Evolutionary conservation across 1,140 invertebrate genomes (phyloP).

Genomic region (Cryptotermes secundus): DNA sequence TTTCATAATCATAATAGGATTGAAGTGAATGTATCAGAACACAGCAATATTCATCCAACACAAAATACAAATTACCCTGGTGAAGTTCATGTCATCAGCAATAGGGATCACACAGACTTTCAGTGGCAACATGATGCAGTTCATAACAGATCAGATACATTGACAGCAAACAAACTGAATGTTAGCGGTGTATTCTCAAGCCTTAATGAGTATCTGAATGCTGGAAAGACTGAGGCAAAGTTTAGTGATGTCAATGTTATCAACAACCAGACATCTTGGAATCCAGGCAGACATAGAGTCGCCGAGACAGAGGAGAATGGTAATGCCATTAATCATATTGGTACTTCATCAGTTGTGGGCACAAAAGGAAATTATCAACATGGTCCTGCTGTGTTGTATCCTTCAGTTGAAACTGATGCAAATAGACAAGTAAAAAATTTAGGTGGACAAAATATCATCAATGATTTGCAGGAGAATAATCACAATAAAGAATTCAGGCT

Average conservation of each 20-base stretch:
- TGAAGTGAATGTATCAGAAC: neutral
- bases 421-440: neutral
- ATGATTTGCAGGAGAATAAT: neutral
- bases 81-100: too few species aligned
- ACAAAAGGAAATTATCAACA: neutral
- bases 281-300: neutral
- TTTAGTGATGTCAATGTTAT: neutral
- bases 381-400: neutral
- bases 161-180: conserved; percentile 5
- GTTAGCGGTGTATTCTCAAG: conserved; percentile 31
- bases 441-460: too few species aligned
- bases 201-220: conserved; percentile 30
- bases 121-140: neutral
- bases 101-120: neutral
- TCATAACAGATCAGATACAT: neutral
- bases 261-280: neutral
- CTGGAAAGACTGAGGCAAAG: conserved; percentile 10
- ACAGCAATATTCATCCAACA: neutral
- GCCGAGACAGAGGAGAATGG: neutral
- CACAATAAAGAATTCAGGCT: neutral
- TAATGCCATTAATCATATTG: neutral
- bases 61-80: neutral
- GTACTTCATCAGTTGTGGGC: too few species aligned
- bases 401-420: neutral
- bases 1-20: neutral